phyloP scores from a whole-genome alignment of 1,140 invertebrate genomes.

The Maniola jurtina region DNA sequence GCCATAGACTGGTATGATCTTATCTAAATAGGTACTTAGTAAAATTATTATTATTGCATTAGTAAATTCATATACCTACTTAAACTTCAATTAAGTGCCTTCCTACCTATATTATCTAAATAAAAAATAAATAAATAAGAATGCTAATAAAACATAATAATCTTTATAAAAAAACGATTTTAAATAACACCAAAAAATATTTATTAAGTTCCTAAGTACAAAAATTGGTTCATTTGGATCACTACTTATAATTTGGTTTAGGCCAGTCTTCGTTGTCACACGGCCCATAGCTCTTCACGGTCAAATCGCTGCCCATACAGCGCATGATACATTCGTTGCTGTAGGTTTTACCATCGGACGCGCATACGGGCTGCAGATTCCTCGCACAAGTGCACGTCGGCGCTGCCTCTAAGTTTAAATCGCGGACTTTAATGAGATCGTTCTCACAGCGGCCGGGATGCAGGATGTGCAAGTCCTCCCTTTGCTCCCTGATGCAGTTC shows the following conservation, averaged over 20 bases:
- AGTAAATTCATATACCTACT: no score
- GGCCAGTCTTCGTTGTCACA: constrained; percentile 20
- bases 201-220: no score
- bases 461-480: constrained; percentile 30
- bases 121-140: no score
- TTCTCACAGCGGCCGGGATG: constrained; percentile 12
- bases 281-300: constrained; percentile 25
- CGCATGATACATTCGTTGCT: constrained; percentile 45
- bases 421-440: not conserved
- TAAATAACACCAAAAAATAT: no score
- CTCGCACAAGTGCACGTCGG: constrained; percentile 5
- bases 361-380: constrained; percentile 42
- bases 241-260: not conserved
- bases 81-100: no score
- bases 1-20: no score
- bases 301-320: constrained; percentile 38
- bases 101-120: no score
- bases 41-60: no score
- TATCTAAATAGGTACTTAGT: no score
- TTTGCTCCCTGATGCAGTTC: constrained; percentile 49
- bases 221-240: no score
- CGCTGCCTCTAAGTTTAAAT: not conserved
- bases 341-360: constrained; percentile 45
- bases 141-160: no score
- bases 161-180: no score